phyloP scores from a whole-genome alignment of 2,113 vertebrate genomes.

The Murina feae region DNA sequence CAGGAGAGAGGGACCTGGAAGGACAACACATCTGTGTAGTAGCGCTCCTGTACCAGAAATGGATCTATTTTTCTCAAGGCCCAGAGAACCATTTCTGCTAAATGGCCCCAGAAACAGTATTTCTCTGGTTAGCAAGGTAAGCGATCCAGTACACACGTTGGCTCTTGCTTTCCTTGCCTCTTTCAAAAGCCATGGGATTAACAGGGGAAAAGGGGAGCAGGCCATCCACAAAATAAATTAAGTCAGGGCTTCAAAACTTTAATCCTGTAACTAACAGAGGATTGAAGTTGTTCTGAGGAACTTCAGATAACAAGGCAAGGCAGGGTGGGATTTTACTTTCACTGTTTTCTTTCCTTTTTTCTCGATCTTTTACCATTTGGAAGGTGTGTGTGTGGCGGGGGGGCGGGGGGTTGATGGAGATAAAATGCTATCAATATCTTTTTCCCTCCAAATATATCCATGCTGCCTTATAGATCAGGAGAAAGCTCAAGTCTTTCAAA shows the following conservation, averaged over 20 bases:
- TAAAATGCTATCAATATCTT: background rate
- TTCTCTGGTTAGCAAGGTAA: background rate
- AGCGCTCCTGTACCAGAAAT: background rate
- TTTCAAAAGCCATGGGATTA: background rate
- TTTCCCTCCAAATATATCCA: background rate
- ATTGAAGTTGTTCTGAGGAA: background rate
- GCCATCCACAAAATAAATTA: background rate
- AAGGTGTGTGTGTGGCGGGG: fast-evolving
- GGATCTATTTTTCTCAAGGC: background rate
- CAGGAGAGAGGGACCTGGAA: background rate
- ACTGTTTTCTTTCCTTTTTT: background rate
- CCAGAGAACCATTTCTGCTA: background rate
- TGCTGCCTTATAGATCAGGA: background rate
- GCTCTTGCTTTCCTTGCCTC: background rate
- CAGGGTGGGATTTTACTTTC: background rate
- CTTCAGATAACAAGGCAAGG: background rate
- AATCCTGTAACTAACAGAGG: background rate
- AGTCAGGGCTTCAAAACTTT: background rate
- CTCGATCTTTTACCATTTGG: background rate
- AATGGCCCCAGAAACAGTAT: background rate
- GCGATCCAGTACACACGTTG: background rate
- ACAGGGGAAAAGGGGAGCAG: background rate
- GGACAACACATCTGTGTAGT: background rate
- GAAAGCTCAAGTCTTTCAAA: background rate
- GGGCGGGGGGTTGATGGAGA: background rate